Base-by-base conservation (phyloP, 2,113 vertebrate species). In the Ramphastos sulfuratus region DNA sequence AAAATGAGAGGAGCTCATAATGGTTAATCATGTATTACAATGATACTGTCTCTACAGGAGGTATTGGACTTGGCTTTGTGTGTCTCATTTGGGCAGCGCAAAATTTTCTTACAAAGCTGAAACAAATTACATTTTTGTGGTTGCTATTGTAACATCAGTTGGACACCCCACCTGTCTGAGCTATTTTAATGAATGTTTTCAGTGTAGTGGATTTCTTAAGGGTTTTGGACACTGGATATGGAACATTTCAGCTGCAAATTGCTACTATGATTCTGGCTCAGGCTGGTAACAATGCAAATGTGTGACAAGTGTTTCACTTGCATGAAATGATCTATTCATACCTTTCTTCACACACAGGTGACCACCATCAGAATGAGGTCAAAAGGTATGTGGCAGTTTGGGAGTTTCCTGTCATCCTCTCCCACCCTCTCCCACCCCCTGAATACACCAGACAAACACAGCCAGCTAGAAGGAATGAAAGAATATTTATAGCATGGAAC, bases 1-100 rank as follows among this genome's bases (percentile, higher is more conserved):
- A 92, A 97, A 97, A 97, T 95, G 97, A 97, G 82, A 97, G 94
- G 81, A 97, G 94, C 95, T 83, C 94, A 94, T 87, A 95, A 95
- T 93, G 93, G 94, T 93, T 97, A 96, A 98, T 97, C 95, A 95
- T 95, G 87, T 94, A 90, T 96, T 96, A 96, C 97, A 94, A 97
- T 94, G 93, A 95, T 87, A 93, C 87, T 95, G 93, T 94, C 87
- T 96, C 83, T 4, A 4, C 60, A 94, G 93, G 82, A 97, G 96
- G 85, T 76, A 97, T 94, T 89, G 89, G 27, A 15, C 27, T 94
- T 89, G 72, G 76, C 85, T 97, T 95, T 94, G 64, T 63, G 59
- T 66, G 27, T 89, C 91, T 97, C 77, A 93, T 92, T 93, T 90
- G 80, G 83, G 77, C 74, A 94, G 91, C 19, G 67, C 52, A 71